Percentiles rank a stretch among this genome's conserved stretches.
Conservation (phyloP, 2,888 invertebrate genomes). For the Nomada ruficornis region DNA sequence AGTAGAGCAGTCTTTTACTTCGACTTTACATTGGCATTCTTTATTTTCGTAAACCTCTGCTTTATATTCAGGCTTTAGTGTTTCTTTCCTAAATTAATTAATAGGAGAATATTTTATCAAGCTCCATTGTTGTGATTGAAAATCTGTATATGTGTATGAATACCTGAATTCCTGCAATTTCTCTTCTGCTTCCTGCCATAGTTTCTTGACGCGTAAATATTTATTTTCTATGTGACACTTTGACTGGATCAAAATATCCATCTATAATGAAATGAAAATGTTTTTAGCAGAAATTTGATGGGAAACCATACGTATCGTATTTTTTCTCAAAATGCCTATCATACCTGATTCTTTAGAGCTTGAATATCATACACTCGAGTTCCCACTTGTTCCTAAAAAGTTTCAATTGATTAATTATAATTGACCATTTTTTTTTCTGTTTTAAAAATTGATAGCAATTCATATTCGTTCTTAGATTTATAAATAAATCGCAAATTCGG, state of each 20-base stretch:
- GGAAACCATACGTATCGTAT: neutral
- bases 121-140: neutral
- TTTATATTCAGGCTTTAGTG: constrained; percentile 10
- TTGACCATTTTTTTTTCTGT: neutral
- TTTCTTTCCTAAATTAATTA: constrained; percentile 29
- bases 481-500: constrained; percentile 22
- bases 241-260: constrained; percentile 63
- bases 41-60: constrained; percentile 35
- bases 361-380: constrained; percentile 59
- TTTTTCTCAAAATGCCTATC: constrained; percentile 2
- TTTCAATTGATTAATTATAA: neutral
- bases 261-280: constrained; percentile 53
- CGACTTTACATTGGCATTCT: constrained; percentile 38
- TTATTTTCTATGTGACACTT: constrained; percentile 71
- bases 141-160: constrained; percentile 14
- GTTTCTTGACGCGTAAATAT: constrained; percentile 59
- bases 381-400: constrained; percentile 64
- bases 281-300: too few species aligned
- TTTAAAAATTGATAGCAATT: constrained; percentile 1
- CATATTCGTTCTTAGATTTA: constrained; percentile 16
- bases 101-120: neutral
- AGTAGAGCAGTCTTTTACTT: constrained; percentile 38
- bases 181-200: constrained; percentile 67
- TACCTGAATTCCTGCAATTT: constrained; percentile 73
- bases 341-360: constrained; percentile 73